These are phyloP conservation scores for Pandion haliaetus DNA, from an alignment of 2,113 vertebrate genomes.

Conservation along the genomic window DNA sequence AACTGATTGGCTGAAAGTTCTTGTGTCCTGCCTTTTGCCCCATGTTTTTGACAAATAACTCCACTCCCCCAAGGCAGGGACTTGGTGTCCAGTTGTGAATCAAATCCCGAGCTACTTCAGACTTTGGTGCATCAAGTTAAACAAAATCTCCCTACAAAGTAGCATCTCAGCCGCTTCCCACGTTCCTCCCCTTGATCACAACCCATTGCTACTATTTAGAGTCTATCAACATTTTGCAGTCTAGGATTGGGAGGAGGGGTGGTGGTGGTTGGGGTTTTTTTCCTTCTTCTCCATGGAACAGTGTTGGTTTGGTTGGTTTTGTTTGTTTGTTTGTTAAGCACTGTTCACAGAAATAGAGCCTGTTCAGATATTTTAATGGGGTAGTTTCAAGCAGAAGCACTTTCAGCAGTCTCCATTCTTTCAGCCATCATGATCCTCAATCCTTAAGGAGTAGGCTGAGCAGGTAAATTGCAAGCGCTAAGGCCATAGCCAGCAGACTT, in stretches of 20 bases:
- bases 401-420: background rate
- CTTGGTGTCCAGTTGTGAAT: background rate
- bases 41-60: background rate
- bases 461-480: background rate
- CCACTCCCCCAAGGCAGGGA: background rate
- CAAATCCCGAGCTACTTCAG: background rate
- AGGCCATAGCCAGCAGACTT: rapidly evolving
- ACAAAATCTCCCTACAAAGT: background rate
- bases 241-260: rapidly evolving
- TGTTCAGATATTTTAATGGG: background rate
- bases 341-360: background rate
- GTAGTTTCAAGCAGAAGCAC: background rate
- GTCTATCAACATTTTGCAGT: background rate
- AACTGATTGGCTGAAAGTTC: background rate
- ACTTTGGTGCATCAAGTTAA: background rate
- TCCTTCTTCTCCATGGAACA: background rate
- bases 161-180: background rate
- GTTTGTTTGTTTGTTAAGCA: background rate
- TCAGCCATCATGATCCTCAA: background rate
- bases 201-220: background rate
- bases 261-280: background rate
- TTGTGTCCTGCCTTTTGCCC: background rate
- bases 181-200: background rate
- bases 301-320: background rate
- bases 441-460: background rate